A percentile compares a stretch with the other conserved stretches of the same genome.
These are phyloP conservation scores for Pangasius larnaudii DNA, from an alignment of 2,797 vertebrate species.

Conservation along the genomic window DNA sequence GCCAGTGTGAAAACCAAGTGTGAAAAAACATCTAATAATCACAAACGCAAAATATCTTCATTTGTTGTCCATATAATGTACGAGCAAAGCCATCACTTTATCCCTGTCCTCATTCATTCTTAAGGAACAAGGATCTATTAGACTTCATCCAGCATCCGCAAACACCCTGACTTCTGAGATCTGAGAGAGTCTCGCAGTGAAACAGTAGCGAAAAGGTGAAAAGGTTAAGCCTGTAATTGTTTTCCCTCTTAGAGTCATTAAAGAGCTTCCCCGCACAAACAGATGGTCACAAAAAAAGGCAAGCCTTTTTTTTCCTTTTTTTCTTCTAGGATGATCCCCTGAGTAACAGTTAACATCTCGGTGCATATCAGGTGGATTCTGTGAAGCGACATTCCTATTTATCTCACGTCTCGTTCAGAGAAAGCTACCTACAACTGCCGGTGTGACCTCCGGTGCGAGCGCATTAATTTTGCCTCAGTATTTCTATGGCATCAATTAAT, in stretches of 20 bases:
- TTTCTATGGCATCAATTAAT: constrained; percentile 95
- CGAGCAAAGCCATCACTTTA: background rate
- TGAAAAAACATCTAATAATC: constrained; percentile 32
- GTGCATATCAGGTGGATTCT: constrained; percentile 79
- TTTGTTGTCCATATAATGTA: background rate
- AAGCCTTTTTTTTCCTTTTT: constrained; percentile 70
- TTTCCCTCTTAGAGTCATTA: constrained; percentile 69
- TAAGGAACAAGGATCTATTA: background rate
- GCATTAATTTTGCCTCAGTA: constrained; percentile 93
- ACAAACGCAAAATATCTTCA: background rate
- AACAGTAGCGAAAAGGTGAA: constrained; percentile 42
- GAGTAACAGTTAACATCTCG: constrained; percentile 74
- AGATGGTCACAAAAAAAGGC: constrained; percentile 79
- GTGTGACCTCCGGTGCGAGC: constrained; percentile 88
- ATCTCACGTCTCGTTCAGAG: constrained; percentile 81
- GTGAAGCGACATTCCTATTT: constrained; percentile 82
- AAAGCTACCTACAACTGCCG: constrained; percentile 77
- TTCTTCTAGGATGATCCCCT: constrained; percentile 75
- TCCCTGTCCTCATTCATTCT: background rate
- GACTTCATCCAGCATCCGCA: background rate
- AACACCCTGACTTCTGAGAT: background rate
- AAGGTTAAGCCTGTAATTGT: constrained; percentile 74
- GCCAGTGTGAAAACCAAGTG: background rate
- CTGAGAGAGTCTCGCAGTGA: background rate
- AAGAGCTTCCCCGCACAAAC: constrained; percentile 72